These are phyloP conservation scores for Rhagophthalmus giganteus DNA, from an alignment of 2,888 invertebrate species.

Conservation along the genomic window DNA sequence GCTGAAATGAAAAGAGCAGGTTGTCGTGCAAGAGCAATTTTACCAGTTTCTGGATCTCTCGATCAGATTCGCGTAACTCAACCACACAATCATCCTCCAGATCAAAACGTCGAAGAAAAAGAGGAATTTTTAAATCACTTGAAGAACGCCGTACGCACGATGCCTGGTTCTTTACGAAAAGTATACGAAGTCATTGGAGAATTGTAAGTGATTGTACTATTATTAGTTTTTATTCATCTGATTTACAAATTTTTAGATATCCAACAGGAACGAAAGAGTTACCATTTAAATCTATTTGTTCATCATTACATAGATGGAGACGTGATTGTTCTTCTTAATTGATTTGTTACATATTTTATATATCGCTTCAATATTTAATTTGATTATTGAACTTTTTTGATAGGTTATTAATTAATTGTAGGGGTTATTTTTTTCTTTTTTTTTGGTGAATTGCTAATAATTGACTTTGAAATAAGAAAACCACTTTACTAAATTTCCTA, in stretches of 20 bases:
- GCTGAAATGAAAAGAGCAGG: slow-evolving; percentile 46
- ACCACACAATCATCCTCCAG: slow-evolving; percentile 48
- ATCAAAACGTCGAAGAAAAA: slow-evolving; percentile 44
- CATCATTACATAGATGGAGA: slow-evolving; percentile 48
- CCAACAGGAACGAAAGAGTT: slow-evolving; percentile 45
- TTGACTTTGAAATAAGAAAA: not conserved
- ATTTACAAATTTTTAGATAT: slow-evolving; percentile 39
- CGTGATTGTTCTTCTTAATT: slow-evolving; percentile 1
- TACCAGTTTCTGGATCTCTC: slow-evolving; percentile 42
- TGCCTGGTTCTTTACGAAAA: slow-evolving; percentile 39
- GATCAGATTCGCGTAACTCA: slow-evolving; percentile 43
- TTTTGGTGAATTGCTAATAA: not conserved
- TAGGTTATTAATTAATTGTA: not conserved
- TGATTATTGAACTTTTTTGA: not conserved
- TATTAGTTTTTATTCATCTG: not conserved
- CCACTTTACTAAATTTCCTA: too few relatives aligned
- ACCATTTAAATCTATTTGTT: slow-evolving; percentile 44
- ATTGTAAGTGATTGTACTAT: slow-evolving; percentile 39
- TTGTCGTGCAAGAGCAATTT: slow-evolving; percentile 46
- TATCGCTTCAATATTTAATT: not conserved
- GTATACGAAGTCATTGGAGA: slow-evolving; percentile 46
- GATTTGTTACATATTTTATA: not conserved
- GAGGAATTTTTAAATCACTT: slow-evolving; percentile 43
- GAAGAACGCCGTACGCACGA: slow-evolving; percentile 37
- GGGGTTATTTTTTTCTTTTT: not conserved